Conservation (phyloP, 2,888 invertebrate species). For the Drosophila aldrichi region DNA sequence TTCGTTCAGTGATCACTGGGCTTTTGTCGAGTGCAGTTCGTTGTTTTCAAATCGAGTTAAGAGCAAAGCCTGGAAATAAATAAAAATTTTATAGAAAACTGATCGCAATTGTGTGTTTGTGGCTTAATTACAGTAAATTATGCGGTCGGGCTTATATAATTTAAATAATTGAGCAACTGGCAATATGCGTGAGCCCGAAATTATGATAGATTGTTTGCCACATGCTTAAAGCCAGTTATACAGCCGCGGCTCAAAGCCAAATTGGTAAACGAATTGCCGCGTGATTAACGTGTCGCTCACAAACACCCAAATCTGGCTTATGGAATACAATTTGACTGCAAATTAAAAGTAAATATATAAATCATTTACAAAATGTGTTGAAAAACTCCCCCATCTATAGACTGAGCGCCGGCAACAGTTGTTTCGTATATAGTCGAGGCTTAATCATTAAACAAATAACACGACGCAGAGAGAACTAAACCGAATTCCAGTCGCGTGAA, state of each 20-base stretch:
- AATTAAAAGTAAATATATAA: slow-evolving; percentile 20
- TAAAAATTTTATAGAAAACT: slow-evolving; percentile 1
- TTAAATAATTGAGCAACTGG: slow-evolving; percentile 24
- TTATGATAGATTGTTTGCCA: slow-evolving; percentile 36
- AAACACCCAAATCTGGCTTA: slow-evolving; percentile 10
- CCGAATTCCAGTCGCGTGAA: slow-evolving; percentile 18
- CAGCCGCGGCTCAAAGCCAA: slow-evolving; percentile 18
- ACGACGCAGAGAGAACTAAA: slow-evolving; percentile 5
- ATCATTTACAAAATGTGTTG: background rate
- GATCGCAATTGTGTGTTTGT: background rate
- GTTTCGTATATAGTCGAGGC: background rate
- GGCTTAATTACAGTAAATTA: slow-evolving; percentile 11
- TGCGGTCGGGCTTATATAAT: slow-evolving; percentile 5
- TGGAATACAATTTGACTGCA: background rate
- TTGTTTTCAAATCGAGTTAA: slow-evolving; percentile 2
- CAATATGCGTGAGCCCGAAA: slow-evolving; percentile 14
- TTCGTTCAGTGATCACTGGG: slow-evolving; percentile 66
- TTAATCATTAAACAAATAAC: slow-evolving; percentile 25
- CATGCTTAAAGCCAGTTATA: slow-evolving; percentile 17
- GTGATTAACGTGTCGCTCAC: slow-evolving; percentile 16
- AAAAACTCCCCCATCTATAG: background rate
- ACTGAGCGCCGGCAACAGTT: slow-evolving; percentile 16
- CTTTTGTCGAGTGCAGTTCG: slow-evolving; percentile 65
- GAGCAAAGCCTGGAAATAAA: slow-evolving; percentile 24
- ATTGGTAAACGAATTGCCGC: slow-evolving; percentile 24